A percentile compares a stretch with the other conserved stretches of the same genome.
Conservation (phyloP, 2,888 invertebrate species). For the Esperia sulphurella region DNA sequence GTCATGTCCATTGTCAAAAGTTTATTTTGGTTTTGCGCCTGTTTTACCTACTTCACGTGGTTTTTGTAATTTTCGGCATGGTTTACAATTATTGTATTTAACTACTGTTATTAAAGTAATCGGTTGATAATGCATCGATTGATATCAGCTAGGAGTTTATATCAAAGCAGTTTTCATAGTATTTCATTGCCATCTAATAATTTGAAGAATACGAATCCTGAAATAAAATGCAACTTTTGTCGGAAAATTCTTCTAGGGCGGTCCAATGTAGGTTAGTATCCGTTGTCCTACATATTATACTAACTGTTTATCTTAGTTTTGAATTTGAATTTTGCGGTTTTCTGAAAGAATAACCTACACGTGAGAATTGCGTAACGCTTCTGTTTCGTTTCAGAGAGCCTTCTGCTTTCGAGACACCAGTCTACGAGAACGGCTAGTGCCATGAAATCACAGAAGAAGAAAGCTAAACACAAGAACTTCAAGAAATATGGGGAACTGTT, state of each 20-base stretch:
- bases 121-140: constrained; percentile 64
- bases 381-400: constrained; percentile 48
- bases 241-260: constrained; percentile 54
- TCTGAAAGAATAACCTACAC: constrained; percentile 37
- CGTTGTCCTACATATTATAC: constrained; percentile 2
- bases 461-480: constrained; percentile 60
- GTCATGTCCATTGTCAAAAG: constrained; percentile 10
- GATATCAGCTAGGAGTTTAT: constrained; percentile 58
- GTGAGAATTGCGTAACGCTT: constrained; percentile 60
- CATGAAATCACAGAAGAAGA: constrained; percentile 57
- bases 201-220: constrained; percentile 34
- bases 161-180: constrained; percentile 57
- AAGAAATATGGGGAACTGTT: constrained; percentile 84
- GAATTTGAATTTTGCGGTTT: neutral
- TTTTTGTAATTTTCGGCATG: constrained; percentile 51
- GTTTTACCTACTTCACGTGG: constrained; percentile 53
- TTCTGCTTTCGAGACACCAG: constrained; percentile 50
- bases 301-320: neutral
- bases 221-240: constrained; percentile 70
- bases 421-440: constrained; percentile 65
- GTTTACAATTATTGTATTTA: constrained; percentile 25
- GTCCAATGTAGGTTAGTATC: constrained; percentile 46
- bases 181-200: constrained; percentile 41
- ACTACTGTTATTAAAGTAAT: constrained; percentile 27
- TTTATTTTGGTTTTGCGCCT: constrained; percentile 37